phyloP scores from a whole-genome alignment of 1,140 invertebrate species.

The Chymomyza costata region DNA sequence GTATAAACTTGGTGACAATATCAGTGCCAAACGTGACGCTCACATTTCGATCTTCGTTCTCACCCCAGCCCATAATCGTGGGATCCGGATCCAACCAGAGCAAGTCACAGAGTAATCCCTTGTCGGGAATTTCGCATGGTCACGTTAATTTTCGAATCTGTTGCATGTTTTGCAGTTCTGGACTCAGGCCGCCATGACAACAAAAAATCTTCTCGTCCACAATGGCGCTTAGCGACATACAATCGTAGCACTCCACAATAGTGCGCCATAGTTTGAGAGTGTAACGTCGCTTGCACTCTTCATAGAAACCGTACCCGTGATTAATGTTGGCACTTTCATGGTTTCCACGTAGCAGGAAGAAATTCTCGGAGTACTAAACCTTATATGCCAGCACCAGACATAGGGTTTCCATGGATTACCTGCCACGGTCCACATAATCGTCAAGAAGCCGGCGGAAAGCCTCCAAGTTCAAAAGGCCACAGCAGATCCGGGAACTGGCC shows the following conservation, averaged over 20 bases:
- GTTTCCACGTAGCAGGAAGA: slow-evolving; percentile 86
- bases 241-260: slow-evolving; percentile 82
- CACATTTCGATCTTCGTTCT: slow-evolving; percentile 96
- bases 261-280: slow-evolving; percentile 98
- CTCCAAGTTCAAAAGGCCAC: slow-evolving; percentile 97
- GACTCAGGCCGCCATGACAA: slow-evolving; percentile 93
- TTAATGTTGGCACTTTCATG: slow-evolving; percentile 80
- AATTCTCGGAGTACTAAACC: slow-evolving; percentile 91
- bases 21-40: slow-evolving; percentile 95
- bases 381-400: slow-evolving; percentile 95
- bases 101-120: slow-evolving; percentile 94
- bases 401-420: slow-evolving; percentile 91
- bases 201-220: slow-evolving; percentile 98
- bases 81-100: slow-evolving; percentile 99
- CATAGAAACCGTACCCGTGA: slow-evolving; percentile 94
- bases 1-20: slow-evolving; percentile 93
- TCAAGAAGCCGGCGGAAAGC: slow-evolving; percentile 97
- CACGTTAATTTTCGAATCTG: slow-evolving; percentile 90
- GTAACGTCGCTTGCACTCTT: slow-evolving; percentile 96
- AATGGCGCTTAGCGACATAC: slow-evolving; percentile 91
- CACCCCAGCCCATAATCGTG: slow-evolving; percentile 89
- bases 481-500: slow-evolving; percentile 98
- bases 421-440: slow-evolving; percentile 89
- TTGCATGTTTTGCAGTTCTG: slow-evolving; percentile 91
- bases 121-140: slow-evolving; percentile 93